A percentile compares a stretch with the other conserved stretches of the same genome.
Evolutionary conservation across 2,113 vertebrate species (phyloP).

Genomic region (Patagioenas fasciata): DNA sequence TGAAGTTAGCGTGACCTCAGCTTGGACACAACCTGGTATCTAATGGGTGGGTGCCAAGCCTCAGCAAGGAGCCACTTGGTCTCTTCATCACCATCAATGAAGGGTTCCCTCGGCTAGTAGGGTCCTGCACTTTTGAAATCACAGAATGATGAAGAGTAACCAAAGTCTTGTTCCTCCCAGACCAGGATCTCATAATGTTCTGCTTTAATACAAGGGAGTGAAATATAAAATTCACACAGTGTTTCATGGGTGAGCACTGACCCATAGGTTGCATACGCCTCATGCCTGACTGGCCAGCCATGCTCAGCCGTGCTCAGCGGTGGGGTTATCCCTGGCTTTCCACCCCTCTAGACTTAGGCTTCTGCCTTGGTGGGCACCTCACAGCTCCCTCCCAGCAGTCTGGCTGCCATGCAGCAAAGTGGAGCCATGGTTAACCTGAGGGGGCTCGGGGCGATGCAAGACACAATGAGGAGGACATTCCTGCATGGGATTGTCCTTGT

Average conservation of each 20-base stretch:
- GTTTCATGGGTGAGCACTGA: neutral
- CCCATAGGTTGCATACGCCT: neutral
- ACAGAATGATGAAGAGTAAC: accelerated
- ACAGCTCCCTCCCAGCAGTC: accelerated
- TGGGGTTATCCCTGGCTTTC: accelerated
- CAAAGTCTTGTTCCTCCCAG: neutral
- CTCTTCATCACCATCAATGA: neutral
- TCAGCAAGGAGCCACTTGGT: neutral
- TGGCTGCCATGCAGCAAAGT: accelerated
- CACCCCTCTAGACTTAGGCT: neutral
- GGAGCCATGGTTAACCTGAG: accelerated
- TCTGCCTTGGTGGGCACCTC: accelerated
- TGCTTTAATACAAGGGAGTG: neutral
- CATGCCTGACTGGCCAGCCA: neutral
- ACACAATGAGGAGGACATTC: neutral
- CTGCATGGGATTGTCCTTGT: accelerated
- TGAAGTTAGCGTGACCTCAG: neutral
- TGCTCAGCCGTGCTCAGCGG: accelerated
- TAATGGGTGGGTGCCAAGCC: accelerated
- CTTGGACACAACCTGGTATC: neutral
- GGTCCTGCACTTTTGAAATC: neutral
- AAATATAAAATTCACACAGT: accelerated
- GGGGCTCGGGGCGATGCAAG: neutral
- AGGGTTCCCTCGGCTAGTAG: accelerated
- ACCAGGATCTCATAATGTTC: neutral